Evolutionary conservation across 2,797 vertebrate species (phyloP), one percentile per base, ranked within the genome.

Genomic region (Varecia variegata): DNA sequence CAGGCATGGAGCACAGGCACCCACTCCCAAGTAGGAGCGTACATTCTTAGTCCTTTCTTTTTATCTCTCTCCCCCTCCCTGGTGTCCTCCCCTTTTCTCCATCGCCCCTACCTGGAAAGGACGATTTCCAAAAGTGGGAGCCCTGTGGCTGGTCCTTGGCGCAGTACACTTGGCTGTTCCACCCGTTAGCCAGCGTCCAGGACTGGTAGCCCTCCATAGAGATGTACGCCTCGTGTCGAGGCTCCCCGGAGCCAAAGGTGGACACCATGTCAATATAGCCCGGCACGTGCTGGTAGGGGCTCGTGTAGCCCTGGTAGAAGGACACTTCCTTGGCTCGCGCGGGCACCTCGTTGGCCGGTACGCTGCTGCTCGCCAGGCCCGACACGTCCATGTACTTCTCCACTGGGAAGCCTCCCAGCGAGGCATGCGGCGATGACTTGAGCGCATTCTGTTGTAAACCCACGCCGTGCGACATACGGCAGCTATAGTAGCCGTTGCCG

Each of bases 111-210:
- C 99, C 99, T 99, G 99, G 98, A 98, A 99, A 98, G 96, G 99
- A 99, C 35, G 99, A 99, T 97, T 99, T 99, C 99, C 99, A 99
- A 97, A 99, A 99, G 97, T 99, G 98, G 73, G 99, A 98, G 93
- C 98, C 98, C 97, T 99, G 98, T n/a, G 98, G 98, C 98, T 99
- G 99, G 96, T 99, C 99, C 98, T 99, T 99, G 96, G 98, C 97
- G 98, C 98, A 99, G 98, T 99, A 99, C 97, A 99, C 98, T 98
- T 99, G 99, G 98, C 98, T 98, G 98, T 99, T 99, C 99, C 99
- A 99, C 95, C 99, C 99, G 97, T 98, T 99, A 98, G 99, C 98
- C 98, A 99, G 98, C 95, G 99, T 99, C 99, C 99, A 99, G 77
- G 99, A 99, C 97, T 99, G 99, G 97, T 99, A 99, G 95, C 98